phyloP scores from a whole-genome alignment of 2,797 vertebrate species.

The Muscicapa comitata region DNA sequence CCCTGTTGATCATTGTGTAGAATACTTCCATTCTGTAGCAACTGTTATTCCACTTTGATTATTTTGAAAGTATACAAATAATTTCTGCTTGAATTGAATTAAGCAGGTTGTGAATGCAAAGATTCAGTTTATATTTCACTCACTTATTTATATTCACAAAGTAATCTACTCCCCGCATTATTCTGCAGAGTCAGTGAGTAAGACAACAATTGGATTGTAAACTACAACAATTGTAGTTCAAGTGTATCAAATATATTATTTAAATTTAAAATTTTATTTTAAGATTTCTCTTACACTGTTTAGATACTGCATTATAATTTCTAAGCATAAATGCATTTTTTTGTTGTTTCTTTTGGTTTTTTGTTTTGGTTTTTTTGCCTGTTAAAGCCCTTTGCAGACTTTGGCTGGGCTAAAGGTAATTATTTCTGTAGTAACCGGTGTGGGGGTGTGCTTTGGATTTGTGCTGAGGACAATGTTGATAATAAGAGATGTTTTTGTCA shows the following conservation, averaged over 20 bases:
- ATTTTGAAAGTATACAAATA: background rate
- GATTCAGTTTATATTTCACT: background rate
- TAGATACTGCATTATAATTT: background rate
- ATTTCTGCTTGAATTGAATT: background rate
- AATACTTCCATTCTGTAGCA: background rate
- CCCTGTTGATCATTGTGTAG: background rate
- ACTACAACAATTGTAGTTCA: background rate
- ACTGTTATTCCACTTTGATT: background rate
- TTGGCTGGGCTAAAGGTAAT: background rate
- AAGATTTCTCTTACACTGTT: background rate
- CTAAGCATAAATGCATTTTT: background rate
- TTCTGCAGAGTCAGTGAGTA: background rate
- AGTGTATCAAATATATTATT: background rate
- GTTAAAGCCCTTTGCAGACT: rapidly evolving
- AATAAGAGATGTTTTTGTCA: rapidly evolving
- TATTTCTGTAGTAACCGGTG: background rate
- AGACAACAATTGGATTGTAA: background rate
- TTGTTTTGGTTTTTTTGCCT: background rate
- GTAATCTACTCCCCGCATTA: background rate
- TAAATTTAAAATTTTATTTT: background rate
- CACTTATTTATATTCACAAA: background rate
- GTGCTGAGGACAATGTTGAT: background rate
- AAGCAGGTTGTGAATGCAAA: background rate
- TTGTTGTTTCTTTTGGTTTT: no score
- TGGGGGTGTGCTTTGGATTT: background rate